phyloP scores from a whole-genome alignment of 2,113 vertebrate genomes.

The Lycaon pictus region DNA sequence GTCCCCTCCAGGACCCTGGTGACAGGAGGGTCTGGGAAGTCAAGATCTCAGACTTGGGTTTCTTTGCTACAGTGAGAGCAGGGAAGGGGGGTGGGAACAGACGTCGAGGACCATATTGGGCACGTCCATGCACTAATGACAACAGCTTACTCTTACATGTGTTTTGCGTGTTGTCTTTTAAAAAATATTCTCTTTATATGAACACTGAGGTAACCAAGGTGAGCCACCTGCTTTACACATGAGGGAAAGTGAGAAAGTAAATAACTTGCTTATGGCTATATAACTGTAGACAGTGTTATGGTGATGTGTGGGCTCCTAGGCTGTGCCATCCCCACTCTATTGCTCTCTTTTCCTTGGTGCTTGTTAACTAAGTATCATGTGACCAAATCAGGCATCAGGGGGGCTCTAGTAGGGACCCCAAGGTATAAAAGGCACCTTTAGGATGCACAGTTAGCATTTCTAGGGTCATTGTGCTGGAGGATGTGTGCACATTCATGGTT shows the following conservation, averaged over 20 bases:
- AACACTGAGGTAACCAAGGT: background rate
- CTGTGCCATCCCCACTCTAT: fast-evolving
- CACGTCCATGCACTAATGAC: background rate
- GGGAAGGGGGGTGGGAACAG: background rate
- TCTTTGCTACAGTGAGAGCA: background rate
- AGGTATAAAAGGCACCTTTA: background rate
- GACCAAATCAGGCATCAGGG: background rate
- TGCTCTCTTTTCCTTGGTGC: background rate
- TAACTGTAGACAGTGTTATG: background rate
- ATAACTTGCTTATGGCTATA: background rate
- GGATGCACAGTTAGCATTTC: background rate
- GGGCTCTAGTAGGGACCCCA: background rate
- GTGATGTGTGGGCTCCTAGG: background rate
- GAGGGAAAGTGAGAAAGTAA: background rate
- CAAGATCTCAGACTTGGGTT: background rate
- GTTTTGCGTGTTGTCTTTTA: background rate
- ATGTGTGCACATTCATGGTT: background rate
- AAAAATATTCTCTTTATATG: background rate
- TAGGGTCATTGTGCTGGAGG: background rate
- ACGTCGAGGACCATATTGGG: background rate
- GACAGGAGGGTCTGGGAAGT: background rate
- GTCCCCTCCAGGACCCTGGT: background rate
- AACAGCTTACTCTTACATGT: background rate
- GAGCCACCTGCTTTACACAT: background rate
- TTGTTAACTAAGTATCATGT: background rate